phyloP scores from a whole-genome alignment of 2,113 vertebrate species.

The Garra rufa region DNA sequence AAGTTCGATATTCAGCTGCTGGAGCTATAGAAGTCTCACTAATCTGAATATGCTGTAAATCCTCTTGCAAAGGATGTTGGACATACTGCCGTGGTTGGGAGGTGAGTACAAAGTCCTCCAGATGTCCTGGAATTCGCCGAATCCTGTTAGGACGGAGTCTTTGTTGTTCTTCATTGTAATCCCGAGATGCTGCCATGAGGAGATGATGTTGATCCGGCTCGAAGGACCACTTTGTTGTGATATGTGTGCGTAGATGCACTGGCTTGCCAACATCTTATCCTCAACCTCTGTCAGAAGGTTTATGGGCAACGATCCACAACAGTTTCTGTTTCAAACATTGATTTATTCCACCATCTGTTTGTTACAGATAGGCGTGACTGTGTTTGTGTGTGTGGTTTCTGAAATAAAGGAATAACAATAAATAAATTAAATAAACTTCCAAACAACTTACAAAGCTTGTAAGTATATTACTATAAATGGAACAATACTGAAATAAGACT shows the following conservation, averaged over 20 bases:
- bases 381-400: no score
- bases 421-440: no score
- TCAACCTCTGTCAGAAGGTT: no score
- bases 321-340: no score
- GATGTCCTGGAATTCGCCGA: background rate
- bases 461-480: no score
- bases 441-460: no score
- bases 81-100: background rate
- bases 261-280: background rate
- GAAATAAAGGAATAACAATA: no score
- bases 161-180: background rate
- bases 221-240: background rate
- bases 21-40: background rate
- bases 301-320: no score
- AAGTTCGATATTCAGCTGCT: background rate
- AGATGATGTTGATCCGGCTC: background rate
- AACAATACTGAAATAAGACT: no score
- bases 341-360: no score
- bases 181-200: background rate
- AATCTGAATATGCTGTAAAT: background rate
- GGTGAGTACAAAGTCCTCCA: background rate
- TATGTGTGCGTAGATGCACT: background rate
- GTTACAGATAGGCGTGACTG: no score
- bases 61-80: background rate
- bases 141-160: background rate